Conservation (phyloP, 2,797 vertebrate genomes). For the Apogon talboti region DNA sequence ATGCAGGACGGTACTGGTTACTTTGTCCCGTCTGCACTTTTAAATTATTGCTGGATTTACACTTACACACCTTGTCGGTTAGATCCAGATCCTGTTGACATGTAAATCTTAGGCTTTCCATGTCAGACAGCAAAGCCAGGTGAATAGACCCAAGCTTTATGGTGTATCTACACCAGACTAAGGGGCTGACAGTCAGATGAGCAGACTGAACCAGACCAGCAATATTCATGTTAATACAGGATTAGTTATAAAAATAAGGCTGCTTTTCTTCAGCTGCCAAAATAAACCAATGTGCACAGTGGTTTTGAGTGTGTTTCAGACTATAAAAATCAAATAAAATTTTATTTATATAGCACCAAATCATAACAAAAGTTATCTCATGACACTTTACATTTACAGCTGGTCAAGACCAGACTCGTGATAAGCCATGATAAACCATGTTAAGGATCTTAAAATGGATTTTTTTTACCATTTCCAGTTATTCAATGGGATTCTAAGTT, state of each 20-base stretch:
- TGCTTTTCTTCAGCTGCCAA: conserved; percentile 19
- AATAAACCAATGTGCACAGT: conserved; percentile 1
- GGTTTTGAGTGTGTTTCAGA: not conserved
- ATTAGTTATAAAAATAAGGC: conserved; percentile 14
- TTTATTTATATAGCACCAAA: too few relatives aligned
- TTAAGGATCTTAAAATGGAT: conserved; percentile 7
- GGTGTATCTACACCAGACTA: conserved; percentile 12
- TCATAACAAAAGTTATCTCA: too few relatives aligned
- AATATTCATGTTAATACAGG: conserved; percentile 10
- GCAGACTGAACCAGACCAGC: conserved; percentile 16
- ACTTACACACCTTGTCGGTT: not conserved
- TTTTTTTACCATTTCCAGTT: not conserved
- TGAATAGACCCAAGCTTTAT: conserved; percentile 29
- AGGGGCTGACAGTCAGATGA: conserved; percentile 26
- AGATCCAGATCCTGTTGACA: conserved; percentile 39
- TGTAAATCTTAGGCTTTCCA: conserved; percentile 67
- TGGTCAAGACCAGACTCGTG: too few relatives aligned
- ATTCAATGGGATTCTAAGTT: conserved; percentile 25
- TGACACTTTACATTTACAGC: too few relatives aligned
- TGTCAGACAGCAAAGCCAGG: conserved; percentile 50
- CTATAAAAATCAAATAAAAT: too few relatives aligned
- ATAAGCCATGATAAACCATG: too few relatives aligned
- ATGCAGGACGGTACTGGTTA: conserved; percentile 48
- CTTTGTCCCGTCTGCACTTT: conserved; percentile 25
- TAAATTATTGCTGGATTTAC: conserved; percentile 49